Evolutionary conservation across 2,888 invertebrate species (phyloP).

Genomic region (Hipparchia semele): DNA sequence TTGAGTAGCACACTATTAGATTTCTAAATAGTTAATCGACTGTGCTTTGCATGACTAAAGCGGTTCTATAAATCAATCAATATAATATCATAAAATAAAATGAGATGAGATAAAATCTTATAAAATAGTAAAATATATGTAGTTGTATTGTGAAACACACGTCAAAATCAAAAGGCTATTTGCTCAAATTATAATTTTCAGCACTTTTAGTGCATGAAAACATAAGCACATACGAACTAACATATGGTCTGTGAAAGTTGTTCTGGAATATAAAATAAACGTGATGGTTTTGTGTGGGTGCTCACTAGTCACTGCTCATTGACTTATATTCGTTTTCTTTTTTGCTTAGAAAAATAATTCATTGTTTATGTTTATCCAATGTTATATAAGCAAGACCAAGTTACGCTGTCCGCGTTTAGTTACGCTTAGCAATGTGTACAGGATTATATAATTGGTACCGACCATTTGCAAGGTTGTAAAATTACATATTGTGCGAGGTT

Average conservation of each 20-base stretch:
- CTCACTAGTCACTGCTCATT: background rate
- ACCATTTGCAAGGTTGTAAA: slow-evolving; percentile 38
- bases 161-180: too few species aligned
- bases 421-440: slow-evolving; percentile 37
- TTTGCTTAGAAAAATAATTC: background rate
- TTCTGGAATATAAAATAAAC: too few species aligned
- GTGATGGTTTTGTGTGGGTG: background rate
- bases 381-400: slow-evolving; percentile 41
- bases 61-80: too few species aligned
- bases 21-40: background rate
- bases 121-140: too few species aligned
- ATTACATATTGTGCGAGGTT: slow-evolving; percentile 33
- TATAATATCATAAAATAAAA: too few species aligned
- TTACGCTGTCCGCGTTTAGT: slow-evolving; percentile 32
- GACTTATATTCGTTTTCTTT: background rate
- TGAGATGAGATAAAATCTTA: too few species aligned
- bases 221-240: too few species aligned
- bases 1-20: background rate
- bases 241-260: too few species aligned
- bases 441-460: slow-evolving; percentile 37
- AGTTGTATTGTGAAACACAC: too few species aligned
- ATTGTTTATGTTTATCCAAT: slow-evolving; percentile 23
- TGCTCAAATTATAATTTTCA: too few species aligned
- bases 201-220: too few species aligned
- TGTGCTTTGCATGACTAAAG: too few species aligned